Conservation (phyloP, 1,140 invertebrate genomes). For the Ectropis grisescens region DNA sequence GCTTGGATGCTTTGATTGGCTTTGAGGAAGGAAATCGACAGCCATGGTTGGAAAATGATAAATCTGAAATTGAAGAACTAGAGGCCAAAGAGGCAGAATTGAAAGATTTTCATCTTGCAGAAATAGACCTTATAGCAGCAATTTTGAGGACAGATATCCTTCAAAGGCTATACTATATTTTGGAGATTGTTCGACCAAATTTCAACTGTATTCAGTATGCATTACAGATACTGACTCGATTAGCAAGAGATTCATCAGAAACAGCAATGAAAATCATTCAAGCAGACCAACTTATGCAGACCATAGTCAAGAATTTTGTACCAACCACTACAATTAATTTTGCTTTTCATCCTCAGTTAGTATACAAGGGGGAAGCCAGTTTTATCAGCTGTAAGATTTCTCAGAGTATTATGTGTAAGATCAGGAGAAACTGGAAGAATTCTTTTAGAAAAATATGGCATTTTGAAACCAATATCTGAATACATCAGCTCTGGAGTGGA, state of each 20-base stretch:
- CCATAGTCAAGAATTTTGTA: slow-evolving; percentile 73
- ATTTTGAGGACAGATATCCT: slow-evolving; percentile 84
- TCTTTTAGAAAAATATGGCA: slow-evolving; percentile 53
- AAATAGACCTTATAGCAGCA: slow-evolving; percentile 81
- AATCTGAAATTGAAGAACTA: slow-evolving; percentile 69
- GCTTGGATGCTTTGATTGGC: slow-evolving; percentile 77
- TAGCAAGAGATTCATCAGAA: slow-evolving; percentile 77
- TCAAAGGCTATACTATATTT: slow-evolving; percentile 79
- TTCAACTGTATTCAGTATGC: slow-evolving; percentile 76
- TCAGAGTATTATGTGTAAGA: slow-evolving; percentile 64
- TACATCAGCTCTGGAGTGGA: slow-evolving; percentile 65
- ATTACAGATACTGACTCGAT: slow-evolving; percentile 78
- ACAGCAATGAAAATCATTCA: slow-evolving; percentile 71
- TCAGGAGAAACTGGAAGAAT: slow-evolving; percentile 44
- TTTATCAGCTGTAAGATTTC: slow-evolving; percentile 65
- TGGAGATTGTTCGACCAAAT: slow-evolving; percentile 75
- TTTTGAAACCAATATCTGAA: slow-evolving; percentile 56
- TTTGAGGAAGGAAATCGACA: slow-evolving; percentile 76
- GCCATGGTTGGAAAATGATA: slow-evolving; percentile 72
- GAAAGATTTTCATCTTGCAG: slow-evolving; percentile 87
- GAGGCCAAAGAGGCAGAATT: slow-evolving; percentile 76
- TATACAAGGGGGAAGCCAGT: slow-evolving; percentile 60
- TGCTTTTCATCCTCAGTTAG: slow-evolving; percentile 31
- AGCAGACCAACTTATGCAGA: slow-evolving; percentile 71
- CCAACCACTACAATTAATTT: slow-evolving; percentile 57